Conservation (phyloP, 2,888 invertebrate species). For the Amiota minor region DNA sequence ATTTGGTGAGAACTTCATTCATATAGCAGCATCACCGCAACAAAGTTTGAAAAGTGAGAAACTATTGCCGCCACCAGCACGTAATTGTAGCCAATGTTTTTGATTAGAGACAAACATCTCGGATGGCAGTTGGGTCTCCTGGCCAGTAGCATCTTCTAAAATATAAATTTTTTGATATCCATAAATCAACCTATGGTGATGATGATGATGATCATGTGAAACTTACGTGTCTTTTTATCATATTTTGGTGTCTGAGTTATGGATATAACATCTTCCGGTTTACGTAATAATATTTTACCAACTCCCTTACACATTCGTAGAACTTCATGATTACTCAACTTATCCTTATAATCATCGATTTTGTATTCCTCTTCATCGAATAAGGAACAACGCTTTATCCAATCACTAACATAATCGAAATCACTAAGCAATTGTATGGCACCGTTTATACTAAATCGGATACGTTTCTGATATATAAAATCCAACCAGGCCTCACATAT, state of each 20-base stretch:
- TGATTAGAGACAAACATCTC: conserved; percentile 96
- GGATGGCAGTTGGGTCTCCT: conserved; percentile 83
- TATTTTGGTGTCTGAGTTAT: conserved; percentile 76
- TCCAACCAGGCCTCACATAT: conserved; percentile 92
- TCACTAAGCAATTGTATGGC: conserved; percentile 86
- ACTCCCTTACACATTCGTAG: conserved; percentile 86
- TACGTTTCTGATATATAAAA: conserved; percentile 86
- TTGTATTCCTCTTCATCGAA: conserved; percentile 73
- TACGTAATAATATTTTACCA: conserved; percentile 83
- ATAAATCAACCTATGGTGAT: background rate
- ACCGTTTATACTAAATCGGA: conserved; percentile 87
- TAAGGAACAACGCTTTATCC: conserved; percentile 80
- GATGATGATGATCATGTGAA: background rate
- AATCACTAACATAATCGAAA: conserved; percentile 84
- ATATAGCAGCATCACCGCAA: conserved; percentile 58
- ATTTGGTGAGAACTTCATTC: conserved; percentile 14
- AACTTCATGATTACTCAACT: conserved; percentile 75
- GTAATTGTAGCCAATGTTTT: conserved; percentile 88
- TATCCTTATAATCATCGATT: conserved; percentile 69
- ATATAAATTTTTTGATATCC: conserved; percentile 40
- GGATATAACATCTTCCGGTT: conserved; percentile 88
- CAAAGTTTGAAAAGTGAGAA: conserved; percentile 61
- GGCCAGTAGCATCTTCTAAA: conserved; percentile 73
- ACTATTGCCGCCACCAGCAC: conserved; percentile 73
- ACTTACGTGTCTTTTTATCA: conserved; percentile 59